Conservation (phyloP, 2,797 vertebrate species). For the Gymnothorax javanicus region DNA sequence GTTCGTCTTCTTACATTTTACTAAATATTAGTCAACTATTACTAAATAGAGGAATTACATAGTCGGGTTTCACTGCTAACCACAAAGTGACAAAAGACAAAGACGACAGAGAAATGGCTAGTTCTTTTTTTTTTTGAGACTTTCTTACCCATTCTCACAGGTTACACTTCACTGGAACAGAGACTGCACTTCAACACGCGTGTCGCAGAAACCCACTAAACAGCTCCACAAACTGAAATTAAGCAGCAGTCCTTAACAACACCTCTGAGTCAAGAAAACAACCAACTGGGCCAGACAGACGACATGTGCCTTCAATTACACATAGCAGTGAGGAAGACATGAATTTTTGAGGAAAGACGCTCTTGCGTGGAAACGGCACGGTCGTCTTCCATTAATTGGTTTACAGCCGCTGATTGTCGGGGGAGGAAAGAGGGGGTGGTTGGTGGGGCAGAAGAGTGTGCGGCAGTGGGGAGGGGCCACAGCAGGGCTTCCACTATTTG, state of each 20-base stretch:
- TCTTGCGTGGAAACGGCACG: background rate
- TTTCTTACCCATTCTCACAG: background rate
- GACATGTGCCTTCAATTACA: constrained; percentile 14
- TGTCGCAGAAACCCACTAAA: background rate
- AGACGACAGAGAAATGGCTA: background rate
- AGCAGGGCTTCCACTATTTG: constrained; percentile 67
- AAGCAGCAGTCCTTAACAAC: background rate
- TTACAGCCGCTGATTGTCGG: constrained; percentile 16
- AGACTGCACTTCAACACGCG: background rate
- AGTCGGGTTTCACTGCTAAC: background rate
- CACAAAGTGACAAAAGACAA: background rate
- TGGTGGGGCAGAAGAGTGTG: background rate
- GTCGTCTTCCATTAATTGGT: constrained; percentile 9
- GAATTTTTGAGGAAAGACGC: background rate
- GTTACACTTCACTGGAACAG: background rate
- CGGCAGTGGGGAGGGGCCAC: constrained; percentile 38
- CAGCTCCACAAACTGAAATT: background rate
- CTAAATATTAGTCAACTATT: background rate
- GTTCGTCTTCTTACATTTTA: constrained; percentile 2
- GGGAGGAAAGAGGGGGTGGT: constrained; percentile 1
- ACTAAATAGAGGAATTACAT: background rate
- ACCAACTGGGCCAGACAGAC: background rate
- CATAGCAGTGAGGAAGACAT: background rate
- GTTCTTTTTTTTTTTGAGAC: background rate
- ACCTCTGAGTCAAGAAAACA: background rate